Evolutionary conservation across 2,888 invertebrate genomes (phyloP).

Genomic region (Ochropacha duplaris): DNA sequence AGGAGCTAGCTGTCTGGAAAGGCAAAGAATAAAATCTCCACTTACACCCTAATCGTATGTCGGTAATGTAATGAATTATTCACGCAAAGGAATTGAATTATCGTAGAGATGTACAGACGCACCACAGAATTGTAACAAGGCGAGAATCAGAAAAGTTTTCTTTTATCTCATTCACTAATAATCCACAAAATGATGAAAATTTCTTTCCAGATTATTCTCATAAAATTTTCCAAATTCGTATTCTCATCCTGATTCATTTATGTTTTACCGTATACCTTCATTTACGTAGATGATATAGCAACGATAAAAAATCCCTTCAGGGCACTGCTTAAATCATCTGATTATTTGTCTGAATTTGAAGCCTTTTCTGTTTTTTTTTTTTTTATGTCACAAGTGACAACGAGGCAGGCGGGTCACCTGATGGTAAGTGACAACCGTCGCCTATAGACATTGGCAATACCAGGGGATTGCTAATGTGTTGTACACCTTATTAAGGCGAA

Average conservation of each 20-base stretch:
- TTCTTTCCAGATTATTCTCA: too few relatives aligned
- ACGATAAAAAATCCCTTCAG: background rate
- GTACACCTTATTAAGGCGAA: too few relatives aligned
- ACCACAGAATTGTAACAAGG: background rate
- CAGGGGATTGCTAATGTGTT: too few relatives aligned
- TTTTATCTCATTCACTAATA: too few relatives aligned
- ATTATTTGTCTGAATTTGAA: background rate
- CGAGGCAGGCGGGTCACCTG: too few relatives aligned
- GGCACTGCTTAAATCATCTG: background rate
- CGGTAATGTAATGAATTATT: slow-evolving; percentile 49
- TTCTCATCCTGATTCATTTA: background rate
- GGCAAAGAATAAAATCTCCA: slow-evolving; percentile 36
- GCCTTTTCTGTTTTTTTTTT: background rate
- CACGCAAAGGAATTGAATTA: slow-evolving; percentile 54
- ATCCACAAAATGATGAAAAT: too few relatives aligned
- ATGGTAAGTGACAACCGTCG: too few relatives aligned
- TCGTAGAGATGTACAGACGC: slow-evolving; percentile 10
- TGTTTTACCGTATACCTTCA: background rate
- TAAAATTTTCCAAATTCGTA: background rate
- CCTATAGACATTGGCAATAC: too few relatives aligned
- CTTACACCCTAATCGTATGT: slow-evolving; percentile 51
- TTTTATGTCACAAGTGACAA: too few relatives aligned
- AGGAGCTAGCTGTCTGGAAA: background rate
- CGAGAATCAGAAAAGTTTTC: background rate
- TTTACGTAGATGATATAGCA: background rate